phyloP scores from a whole-genome alignment of 2,797 vertebrate genomes.

The Gymnopithys bicolor region DNA sequence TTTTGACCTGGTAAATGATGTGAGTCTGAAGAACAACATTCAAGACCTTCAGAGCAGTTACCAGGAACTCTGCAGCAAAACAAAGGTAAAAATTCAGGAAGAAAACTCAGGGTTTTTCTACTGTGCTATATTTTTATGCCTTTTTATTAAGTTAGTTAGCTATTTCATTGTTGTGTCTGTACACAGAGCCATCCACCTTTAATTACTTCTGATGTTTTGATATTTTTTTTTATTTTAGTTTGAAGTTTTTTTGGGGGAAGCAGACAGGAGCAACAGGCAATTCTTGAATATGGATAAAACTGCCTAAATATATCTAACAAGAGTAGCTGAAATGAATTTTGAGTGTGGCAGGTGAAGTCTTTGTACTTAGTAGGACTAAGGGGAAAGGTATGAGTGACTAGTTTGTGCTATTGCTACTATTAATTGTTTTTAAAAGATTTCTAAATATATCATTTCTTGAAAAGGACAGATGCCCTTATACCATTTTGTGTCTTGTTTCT shows the following conservation, averaged over 20 bases:
- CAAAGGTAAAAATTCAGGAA: slow-evolving; percentile 79
- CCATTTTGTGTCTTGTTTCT: neutral
- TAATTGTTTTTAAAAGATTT: neutral
- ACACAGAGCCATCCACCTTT: neutral
- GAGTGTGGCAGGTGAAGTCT: neutral
- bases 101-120: neutral
- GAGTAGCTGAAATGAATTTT: neutral
- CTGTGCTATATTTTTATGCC: neutral
- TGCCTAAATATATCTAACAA: neutral
- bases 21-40: slow-evolving; percentile 84
- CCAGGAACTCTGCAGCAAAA: slow-evolving; percentile 81
- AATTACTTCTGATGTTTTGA: neutral
- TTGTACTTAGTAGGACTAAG: neutral
- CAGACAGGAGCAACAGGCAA: too few relatives aligned
- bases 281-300: neutral
- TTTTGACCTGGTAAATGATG: slow-evolving; percentile 82
- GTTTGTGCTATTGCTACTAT: neutral
- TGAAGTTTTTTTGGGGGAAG: fast-evolving
- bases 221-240: neutral
- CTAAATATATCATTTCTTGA: neutral
- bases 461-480: neutral
- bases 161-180: neutral
- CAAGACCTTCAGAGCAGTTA: slow-evolving; percentile 87
- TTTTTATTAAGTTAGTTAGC: neutral
- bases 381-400: neutral